These are phyloP conservation scores for Palythoa caribaeorum DNA, from an alignment of 92 coral and sea anemone genomes.

Conservation along the genomic window DNA sequence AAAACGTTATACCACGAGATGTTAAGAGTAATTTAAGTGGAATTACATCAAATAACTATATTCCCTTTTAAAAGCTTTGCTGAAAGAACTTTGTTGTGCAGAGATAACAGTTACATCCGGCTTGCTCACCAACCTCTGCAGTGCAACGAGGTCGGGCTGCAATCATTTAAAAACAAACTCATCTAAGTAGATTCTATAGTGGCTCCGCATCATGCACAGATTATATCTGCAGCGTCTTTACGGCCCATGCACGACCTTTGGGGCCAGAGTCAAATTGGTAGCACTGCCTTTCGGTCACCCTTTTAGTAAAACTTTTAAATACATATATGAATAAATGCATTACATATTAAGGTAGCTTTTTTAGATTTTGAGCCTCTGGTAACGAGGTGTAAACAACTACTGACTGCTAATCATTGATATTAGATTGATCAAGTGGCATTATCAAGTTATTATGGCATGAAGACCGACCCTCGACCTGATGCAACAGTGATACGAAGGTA, in stretches of 20 bases:
- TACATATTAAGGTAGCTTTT: too few relatives aligned
- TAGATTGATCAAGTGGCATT: conserved; percentile 87
- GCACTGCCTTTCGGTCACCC: neutral
- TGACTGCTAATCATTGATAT: neutral
- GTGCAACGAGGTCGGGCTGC: neutral
- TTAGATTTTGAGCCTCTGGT: too few relatives aligned
- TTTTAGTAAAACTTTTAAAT: too few relatives aligned
- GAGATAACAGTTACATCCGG: neutral
- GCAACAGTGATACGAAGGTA: conserved; percentile 86
- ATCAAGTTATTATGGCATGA: conserved; percentile 93
- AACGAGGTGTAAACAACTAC: too few relatives aligned
- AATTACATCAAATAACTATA: neutral
- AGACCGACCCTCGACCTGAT: conserved; percentile 86
- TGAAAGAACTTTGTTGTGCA: neutral
- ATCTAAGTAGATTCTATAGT: too few relatives aligned
- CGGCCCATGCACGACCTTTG: too few relatives aligned
- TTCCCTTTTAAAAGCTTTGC: neutral
- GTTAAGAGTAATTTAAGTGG: neutral
- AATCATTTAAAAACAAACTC: too few relatives aligned
- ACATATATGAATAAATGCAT: neutral
- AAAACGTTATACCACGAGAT: too few relatives aligned
- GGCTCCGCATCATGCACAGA: too few relatives aligned
- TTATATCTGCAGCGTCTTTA: too few relatives aligned
- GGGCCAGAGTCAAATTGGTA: neutral
- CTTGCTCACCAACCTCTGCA: neutral